Evolutionary conservation across 2,797 vertebrate species (phyloP).

Genomic region (Agapornis canus): DNA sequence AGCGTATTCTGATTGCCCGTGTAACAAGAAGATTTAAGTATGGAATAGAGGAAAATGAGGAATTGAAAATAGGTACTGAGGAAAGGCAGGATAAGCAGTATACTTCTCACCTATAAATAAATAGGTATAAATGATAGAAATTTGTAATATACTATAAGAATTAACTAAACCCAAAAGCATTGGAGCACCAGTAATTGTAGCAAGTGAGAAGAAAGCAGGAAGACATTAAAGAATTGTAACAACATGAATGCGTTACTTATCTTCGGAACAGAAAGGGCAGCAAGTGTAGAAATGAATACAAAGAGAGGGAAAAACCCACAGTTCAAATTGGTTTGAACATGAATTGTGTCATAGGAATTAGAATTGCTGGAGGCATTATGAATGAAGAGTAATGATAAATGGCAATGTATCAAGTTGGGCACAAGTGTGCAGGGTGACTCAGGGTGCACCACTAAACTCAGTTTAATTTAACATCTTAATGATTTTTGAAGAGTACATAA

Average conservation of each 20-base stretch:
- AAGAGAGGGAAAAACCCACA: neutral
- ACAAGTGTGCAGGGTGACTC: slow-evolving; percentile 28
- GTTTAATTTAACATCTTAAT: slow-evolving; percentile 69
- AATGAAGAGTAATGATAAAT: slow-evolving; percentile 52
- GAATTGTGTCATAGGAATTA: neutral
- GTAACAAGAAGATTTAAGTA: neutral
- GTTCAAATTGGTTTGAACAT: neutral
- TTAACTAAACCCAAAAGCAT: neutral
- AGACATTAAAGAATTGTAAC: neutral
- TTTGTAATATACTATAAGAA: neutral
- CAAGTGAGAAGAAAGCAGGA: neutral
- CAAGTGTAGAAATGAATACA: neutral
- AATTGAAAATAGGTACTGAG: neutral
- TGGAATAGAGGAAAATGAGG: neutral
- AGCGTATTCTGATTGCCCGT: neutral
- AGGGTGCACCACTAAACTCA: slow-evolving; percentile 32
- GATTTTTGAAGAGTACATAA: slow-evolving; percentile 45
- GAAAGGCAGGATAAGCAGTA: neutral
- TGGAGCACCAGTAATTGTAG: neutral
- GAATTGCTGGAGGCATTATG: slow-evolving; percentile 9
- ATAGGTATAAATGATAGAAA: neutral
- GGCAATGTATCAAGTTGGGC: slow-evolving; percentile 30
- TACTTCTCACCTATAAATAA: neutral
- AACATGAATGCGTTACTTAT: neutral
- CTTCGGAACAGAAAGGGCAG: neutral